Evolutionary conservation across 2,113 vertebrate genomes (phyloP).

Genomic region (Hyaena hyaena): DNA sequence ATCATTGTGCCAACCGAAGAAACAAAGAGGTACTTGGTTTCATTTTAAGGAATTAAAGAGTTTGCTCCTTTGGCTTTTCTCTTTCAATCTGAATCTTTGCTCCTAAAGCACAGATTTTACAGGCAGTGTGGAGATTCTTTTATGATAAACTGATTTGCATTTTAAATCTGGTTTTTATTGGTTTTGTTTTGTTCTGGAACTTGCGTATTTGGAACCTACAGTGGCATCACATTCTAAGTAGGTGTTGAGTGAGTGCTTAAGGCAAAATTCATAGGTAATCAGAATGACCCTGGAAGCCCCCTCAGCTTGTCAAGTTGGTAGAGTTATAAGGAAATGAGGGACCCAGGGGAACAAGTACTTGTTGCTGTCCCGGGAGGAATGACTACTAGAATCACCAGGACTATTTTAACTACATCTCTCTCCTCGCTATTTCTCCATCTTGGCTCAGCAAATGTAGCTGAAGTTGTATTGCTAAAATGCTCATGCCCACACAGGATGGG

Average conservation of each 20-base stretch:
- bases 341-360: background rate
- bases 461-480: background rate
- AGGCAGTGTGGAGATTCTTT: background rate
- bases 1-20: background rate
- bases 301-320: constrained; percentile 37
- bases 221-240: background rate
- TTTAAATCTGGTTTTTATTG: background rate
- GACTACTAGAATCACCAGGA: background rate
- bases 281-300: background rate
- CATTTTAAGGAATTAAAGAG: background rate
- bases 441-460: background rate
- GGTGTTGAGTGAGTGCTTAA: constrained; percentile 29
- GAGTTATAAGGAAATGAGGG: background rate
- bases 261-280: background rate
- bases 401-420: background rate
- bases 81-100: background rate
- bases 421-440: background rate
- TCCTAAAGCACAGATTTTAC: background rate
- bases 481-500: background rate
- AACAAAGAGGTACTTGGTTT: background rate
- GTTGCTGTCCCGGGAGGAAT: background rate
- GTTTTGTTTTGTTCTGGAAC: constrained; percentile 37
- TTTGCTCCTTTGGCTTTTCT: background rate
- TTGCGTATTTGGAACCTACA: background rate
- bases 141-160: background rate